phyloP scores from a whole-genome alignment of 2,888 invertebrate genomes.

The Caprella mutica region DNA sequence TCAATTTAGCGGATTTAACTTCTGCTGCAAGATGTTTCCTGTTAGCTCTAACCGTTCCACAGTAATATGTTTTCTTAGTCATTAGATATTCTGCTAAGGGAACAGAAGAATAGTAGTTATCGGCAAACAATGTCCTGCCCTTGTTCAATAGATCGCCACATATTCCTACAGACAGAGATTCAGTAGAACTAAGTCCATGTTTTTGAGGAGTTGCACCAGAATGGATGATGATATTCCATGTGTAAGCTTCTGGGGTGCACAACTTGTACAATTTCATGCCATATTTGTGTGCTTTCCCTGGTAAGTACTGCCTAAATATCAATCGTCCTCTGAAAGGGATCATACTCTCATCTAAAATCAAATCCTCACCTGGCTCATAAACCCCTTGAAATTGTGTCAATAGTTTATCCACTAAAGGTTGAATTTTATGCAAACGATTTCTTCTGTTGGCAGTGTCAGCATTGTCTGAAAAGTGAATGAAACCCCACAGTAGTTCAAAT shows the following conservation, averaged over 20 bases:
- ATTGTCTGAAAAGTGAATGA: too few species aligned
- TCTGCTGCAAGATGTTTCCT: conserved; percentile 14
- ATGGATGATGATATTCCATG: conserved; percentile 12
- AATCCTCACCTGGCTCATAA: too few species aligned
- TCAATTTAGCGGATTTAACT: conserved; percentile 8
- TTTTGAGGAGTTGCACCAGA: background rate
- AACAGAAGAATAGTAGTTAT: conserved; percentile 6
- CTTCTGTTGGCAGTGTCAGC: too few species aligned
- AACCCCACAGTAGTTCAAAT: conserved; percentile 4
- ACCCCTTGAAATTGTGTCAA: too few species aligned
- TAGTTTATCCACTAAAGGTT: too few species aligned
- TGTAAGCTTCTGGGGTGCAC: conserved; percentile 8
- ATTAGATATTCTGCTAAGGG: conserved; percentile 5
- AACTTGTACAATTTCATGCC: conserved; percentile 11
- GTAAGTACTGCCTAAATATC: conserved; percentile 2
- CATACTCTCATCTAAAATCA: too few species aligned
- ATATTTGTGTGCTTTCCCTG: conserved; percentile 10
- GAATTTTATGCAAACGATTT: too few species aligned
- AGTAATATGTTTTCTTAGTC: conserved; percentile 8
- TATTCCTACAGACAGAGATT: background rate
- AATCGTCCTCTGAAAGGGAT: too few species aligned
- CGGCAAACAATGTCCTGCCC: background rate
- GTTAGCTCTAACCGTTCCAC: conserved; percentile 2
- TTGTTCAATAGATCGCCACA: background rate
- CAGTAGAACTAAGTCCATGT: conserved; percentile 1